These are phyloP conservation scores for Myotis myotis DNA, from an alignment of 2,797 vertebrate genomes.

Conservation along the genomic window DNA sequence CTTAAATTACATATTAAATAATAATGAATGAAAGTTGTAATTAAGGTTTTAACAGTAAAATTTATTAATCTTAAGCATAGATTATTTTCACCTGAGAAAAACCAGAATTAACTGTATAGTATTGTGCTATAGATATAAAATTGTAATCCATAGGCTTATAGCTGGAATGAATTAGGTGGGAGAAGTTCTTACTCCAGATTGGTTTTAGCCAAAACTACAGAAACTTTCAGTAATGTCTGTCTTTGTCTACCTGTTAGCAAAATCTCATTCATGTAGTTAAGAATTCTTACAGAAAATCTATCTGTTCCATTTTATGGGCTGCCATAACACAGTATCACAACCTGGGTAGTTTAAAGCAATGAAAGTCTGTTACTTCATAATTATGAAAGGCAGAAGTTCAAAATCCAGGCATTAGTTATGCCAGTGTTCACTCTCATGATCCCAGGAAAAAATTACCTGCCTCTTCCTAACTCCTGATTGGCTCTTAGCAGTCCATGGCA, in stretches of 20 bases:
- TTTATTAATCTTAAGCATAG: neutral
- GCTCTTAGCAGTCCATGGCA: too few relatives aligned
- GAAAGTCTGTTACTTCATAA: neutral
- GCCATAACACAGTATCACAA: neutral
- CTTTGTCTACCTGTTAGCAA: neutral
- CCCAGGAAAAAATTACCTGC: neutral
- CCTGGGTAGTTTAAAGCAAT: neutral
- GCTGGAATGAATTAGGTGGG: neutral
- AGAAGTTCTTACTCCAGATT: neutral
- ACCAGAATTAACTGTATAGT: neutral
- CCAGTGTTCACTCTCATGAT: neutral
- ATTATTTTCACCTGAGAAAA: neutral
- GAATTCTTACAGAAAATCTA: neutral
- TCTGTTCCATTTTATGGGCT: neutral
- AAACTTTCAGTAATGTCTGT: neutral
- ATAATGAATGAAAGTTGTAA: neutral
- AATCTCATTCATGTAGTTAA: neutral
- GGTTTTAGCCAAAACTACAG: neutral
- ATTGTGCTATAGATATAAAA: neutral
- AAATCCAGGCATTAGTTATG: neutral
- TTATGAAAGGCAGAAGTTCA: neutral
- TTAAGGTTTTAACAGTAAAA: neutral
- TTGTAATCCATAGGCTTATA: neutral
- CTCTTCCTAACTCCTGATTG: neutral
- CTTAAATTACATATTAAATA: neutral